Evolutionary conservation across 2,888 invertebrate species (phyloP).

Genomic region (Tenthredo distinguenda): DNA sequence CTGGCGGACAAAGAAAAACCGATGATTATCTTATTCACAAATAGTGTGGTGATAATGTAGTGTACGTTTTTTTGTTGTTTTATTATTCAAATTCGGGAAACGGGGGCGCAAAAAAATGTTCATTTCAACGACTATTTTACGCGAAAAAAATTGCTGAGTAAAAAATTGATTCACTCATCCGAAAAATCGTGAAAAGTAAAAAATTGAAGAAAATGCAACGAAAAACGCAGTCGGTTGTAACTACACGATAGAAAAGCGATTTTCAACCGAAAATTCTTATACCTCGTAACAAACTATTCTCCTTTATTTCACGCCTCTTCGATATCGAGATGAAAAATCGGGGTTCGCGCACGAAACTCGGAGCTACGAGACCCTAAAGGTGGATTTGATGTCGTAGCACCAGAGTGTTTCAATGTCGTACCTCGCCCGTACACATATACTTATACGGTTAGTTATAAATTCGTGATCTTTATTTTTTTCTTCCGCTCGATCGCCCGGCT

Average conservation of each 20-base stretch:
- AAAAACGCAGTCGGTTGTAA: not conserved
- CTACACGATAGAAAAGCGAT: not conserved
- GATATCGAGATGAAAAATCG: not conserved
- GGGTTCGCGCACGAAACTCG: not conserved
- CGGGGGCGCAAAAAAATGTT: too few species aligned
- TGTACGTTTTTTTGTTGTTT: too few species aligned
- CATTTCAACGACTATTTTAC: too few species aligned
- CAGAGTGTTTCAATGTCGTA: constrained; percentile 17
- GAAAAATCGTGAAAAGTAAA: too few species aligned
- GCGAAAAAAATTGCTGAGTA: too few species aligned
- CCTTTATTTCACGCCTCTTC: not conserved
- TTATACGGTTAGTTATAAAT: constrained; percentile 29
- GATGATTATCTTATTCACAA: too few species aligned
- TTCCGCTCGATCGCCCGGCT: constrained; percentile 51
- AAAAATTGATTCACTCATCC: too few species aligned
- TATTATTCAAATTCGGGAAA: too few species aligned
- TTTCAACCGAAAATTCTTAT: not conserved
- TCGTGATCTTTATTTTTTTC: constrained; percentile 34
- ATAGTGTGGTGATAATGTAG: too few species aligned
- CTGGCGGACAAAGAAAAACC: too few species aligned
- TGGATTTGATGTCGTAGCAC: not conserved
- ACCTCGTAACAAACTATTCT: not conserved
- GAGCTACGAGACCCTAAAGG: not conserved
- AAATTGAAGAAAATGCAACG: too few species aligned
- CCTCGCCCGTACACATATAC: not conserved